A percentile compares a stretch with the other conserved stretches of the same genome.
phyloP scores from a whole-genome alignment of 2,888 invertebrate genomes.

The Pasiphila rectangulata region DNA sequence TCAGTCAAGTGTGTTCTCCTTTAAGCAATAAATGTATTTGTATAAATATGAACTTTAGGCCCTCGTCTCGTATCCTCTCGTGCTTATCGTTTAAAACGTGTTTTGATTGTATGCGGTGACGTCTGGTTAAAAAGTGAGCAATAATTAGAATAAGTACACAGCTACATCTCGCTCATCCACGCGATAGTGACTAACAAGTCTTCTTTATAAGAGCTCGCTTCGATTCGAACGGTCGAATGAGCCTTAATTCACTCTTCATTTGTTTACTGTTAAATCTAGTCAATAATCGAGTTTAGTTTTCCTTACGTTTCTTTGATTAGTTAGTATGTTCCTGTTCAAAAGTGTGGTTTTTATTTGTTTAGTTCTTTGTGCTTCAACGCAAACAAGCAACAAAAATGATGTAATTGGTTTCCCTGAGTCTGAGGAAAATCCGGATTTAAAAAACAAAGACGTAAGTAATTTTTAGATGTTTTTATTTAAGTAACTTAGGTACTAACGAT shows the following conservation, averaged over 20 bases:
- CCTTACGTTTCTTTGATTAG: background rate
- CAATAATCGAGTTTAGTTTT: conserved; percentile 8
- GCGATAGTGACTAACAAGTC: conserved; percentile 41
- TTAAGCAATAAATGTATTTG: too few relatives aligned
- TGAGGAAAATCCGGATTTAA: conserved; percentile 57
- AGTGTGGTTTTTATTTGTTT: conserved; percentile 37
- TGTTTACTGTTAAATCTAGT: conserved; percentile 20
- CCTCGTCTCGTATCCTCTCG: conserved; percentile 1
- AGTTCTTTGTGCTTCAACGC: conserved; percentile 38
- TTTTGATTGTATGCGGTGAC: conserved; percentile 50
- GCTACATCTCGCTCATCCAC: conserved; percentile 37
- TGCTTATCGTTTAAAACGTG: conserved; percentile 53
- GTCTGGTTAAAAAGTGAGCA: conserved; percentile 35
- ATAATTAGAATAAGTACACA: conserved; percentile 23
- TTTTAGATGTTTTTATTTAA: background rate
- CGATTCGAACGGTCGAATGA: background rate
- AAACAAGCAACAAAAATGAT: conserved; percentile 43
- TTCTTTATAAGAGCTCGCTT: conserved; percentile 33
- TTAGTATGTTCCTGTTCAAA: conserved; percentile 37
- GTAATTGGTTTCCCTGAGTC: conserved; percentile 67
- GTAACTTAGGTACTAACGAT: background rate
- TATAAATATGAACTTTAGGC: conserved; percentile 22
- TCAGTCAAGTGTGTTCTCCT: too few relatives aligned
- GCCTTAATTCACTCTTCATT: too few relatives aligned
- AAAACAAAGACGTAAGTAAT: conserved; percentile 58